Conservation (phyloP, 2,888 invertebrate species). For the Tenthredo livida region DNA sequence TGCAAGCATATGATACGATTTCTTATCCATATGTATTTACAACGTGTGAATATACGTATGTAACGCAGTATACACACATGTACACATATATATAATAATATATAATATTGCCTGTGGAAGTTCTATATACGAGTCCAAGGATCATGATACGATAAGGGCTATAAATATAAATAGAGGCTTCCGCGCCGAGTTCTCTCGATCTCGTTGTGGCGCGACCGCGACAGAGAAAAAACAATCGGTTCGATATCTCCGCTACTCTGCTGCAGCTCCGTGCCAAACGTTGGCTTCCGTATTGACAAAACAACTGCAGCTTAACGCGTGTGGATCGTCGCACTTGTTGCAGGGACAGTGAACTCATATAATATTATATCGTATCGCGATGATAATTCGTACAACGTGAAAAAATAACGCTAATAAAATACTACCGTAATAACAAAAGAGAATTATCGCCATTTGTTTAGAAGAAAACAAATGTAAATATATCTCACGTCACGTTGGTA, state of each 20-base stretch:
- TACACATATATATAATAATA: no score
- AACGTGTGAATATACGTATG: background rate
- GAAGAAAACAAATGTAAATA: background rate
- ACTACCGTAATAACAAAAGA: background rate
- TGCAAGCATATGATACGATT: background rate
- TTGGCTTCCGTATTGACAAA: constrained; percentile 52
- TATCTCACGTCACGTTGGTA: background rate
- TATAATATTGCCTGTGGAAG: no score
- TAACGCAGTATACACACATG: no score
- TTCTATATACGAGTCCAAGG: background rate
- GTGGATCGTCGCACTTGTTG: constrained; percentile 38
- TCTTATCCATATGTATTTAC: background rate
- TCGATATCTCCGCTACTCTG: background rate
- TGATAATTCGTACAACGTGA: background rate
- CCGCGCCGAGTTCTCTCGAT: background rate
- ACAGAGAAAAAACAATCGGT: background rate
- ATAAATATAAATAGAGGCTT: constrained; percentile 2
- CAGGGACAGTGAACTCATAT: constrained; percentile 48
- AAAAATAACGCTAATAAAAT: background rate
- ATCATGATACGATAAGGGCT: background rate
- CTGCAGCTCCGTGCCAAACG: constrained; percentile 22
- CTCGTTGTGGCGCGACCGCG: background rate
- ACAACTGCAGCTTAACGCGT: background rate
- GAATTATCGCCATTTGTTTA: background rate
- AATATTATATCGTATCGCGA: background rate